phyloP scores from a whole-genome alignment of 2,797 vertebrate species.

The Erpetoichthys calabaricus region DNA sequence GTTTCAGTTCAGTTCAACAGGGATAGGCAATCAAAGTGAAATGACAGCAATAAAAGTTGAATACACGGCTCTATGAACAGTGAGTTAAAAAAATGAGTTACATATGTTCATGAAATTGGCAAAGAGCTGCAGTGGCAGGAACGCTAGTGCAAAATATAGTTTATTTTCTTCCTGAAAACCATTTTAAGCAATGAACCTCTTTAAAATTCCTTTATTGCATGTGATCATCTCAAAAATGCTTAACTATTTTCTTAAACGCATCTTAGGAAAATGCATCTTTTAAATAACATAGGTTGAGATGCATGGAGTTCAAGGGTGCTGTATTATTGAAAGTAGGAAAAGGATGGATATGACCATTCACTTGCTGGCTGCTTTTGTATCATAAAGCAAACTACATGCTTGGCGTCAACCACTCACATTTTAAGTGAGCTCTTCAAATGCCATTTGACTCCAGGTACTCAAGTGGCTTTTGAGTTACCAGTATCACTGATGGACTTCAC shows the following conservation, averaged over 20 bases:
- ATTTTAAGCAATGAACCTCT: too few relatives aligned
- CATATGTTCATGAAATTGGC: neutral
- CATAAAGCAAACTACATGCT: constrained; percentile 7
- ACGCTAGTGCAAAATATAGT: constrained; percentile 25
- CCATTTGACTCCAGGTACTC: neutral
- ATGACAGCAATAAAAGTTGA: constrained; percentile 3
- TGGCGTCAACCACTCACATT: constrained; percentile 5
- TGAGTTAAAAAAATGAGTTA: neutral
- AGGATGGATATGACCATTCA: constrained; percentile 1
- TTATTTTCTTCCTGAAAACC: constrained; percentile 2
- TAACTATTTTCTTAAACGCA: too few relatives aligned
- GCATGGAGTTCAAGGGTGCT: too few relatives aligned
- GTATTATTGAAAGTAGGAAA: neutral
- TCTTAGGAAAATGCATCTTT: too few relatives aligned
- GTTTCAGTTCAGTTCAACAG: neutral
- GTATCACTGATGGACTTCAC: too few relatives aligned
- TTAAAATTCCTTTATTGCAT: too few relatives aligned
- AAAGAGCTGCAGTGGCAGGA: too few relatives aligned
- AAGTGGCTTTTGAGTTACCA: too few relatives aligned
- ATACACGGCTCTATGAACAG: neutral
- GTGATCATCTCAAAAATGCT: too few relatives aligned
- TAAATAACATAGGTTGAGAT: too few relatives aligned
- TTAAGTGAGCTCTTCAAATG: constrained; percentile 8
- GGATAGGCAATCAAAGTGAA: constrained; percentile 1
- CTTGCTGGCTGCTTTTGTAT: neutral